Evolutionary conservation across 2,888 invertebrate species (phyloP), one percentile per base, ranked within the genome.

Genomic region (Lepidocyrtinus sp.): DNA sequence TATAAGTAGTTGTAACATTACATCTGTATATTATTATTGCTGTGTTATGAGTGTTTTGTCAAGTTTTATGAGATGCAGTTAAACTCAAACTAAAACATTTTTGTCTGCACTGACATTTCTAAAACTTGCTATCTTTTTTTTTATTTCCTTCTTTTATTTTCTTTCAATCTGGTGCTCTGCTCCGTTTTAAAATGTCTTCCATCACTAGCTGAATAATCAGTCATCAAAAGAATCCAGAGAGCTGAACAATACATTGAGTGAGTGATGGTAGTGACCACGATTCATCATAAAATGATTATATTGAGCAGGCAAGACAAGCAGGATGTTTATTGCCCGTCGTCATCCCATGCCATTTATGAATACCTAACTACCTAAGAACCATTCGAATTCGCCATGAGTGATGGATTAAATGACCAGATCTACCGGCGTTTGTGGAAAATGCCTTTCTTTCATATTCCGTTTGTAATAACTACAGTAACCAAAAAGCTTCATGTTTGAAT

Each of bases 51-150:
- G 72, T 81, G 75, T 81, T 76, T 81, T 76, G 76, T 81, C 76
- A 76, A 75, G 69, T 81, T 81, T 81, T 81, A 81, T 76, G 81
- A 64, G 81, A 72, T 76, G 73, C 81, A 81, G 76, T 81, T 81
- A 81, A 81, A 81, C 81, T 75, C 75, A 75, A 81, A 71, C 80
- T 71, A 75, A 75, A 74, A 81, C 24, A 62, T 62, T 62, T 62
- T 62, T 62, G 21, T 62, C 24, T 22, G 9, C 62, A 21, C 21
- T 62, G 3, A 15, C 22, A 24, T 22, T 62, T 62, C 22, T 21
- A n/a, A 55, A 17, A 55, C 12, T 59, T 22, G 62, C 24, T 17
- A 68, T 69, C 62, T 68, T 67, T 46, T 50, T 63, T 73, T 55
- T 46, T 27, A 50, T 65, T 24, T 64, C 9, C 27, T 27, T 45